phyloP scores from a whole-genome alignment of 1,140 invertebrate species.

The Euwallacea fornicatus region DNA sequence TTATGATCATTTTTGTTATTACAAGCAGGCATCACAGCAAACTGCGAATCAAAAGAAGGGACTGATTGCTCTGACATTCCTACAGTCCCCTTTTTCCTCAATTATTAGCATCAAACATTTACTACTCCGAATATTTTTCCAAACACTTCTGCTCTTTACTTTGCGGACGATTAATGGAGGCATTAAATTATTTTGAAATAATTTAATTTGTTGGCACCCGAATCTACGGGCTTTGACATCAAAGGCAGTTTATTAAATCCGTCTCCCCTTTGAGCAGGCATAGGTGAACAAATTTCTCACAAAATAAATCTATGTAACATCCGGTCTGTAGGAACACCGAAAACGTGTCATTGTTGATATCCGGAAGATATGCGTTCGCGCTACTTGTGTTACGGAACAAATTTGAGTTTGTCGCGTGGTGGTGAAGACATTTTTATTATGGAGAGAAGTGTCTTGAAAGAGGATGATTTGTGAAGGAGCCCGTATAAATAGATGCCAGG shows the following conservation, averaged over 20 bases:
- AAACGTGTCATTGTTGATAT: slow-evolving; percentile 22
- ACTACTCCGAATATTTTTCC: no score
- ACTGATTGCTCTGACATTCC: no score
- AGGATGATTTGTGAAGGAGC: no score
- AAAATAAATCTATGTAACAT: slow-evolving; percentile 21
- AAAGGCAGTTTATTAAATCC: slow-evolving; percentile 7
- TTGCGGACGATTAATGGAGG: background rate
- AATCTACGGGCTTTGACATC: slow-evolving; percentile 3
- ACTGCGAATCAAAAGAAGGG: no score
- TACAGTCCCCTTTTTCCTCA: no score
- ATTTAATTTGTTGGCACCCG: slow-evolving; percentile 15
- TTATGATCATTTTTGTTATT: no score
- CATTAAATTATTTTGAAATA: slow-evolving; percentile 6
- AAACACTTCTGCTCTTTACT: background rate
- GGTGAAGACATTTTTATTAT: slow-evolving; percentile 4
- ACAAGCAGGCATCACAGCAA: no score
- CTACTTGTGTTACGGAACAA: background rate
- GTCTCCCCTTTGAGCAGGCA: slow-evolving; percentile 9
- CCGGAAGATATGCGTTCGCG: slow-evolving; percentile 13
- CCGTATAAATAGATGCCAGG: no score
- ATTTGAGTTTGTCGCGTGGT: background rate
- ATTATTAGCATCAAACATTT: no score
- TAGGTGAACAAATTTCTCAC: slow-evolving; percentile 19
- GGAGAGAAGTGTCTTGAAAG: no score
- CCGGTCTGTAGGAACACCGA: slow-evolving; percentile 8